Conservation (phyloP, 2,113 vertebrate genomes). For the Muntiacus reevesi region DNA sequence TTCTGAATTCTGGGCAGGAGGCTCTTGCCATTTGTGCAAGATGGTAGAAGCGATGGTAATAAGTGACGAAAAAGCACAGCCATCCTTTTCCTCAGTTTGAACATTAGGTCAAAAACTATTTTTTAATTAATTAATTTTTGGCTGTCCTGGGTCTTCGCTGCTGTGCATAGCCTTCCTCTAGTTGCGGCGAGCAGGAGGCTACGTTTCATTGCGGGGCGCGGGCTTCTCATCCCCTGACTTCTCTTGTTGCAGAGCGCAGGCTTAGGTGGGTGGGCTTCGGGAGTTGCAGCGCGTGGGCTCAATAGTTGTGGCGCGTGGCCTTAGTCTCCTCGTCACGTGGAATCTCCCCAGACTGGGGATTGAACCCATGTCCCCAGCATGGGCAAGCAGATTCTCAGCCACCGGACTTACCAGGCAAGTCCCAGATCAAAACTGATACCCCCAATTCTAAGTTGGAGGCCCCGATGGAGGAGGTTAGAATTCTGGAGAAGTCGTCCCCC, state of each 20-base stretch:
- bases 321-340: not conserved
- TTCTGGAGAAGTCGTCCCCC: not conserved
- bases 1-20: not conserved
- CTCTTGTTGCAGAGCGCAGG: not conserved
- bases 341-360: not conserved
- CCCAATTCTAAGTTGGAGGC: not conserved
- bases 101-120: not conserved
- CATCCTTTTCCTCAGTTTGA: not conserved
- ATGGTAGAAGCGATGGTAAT: not conserved
- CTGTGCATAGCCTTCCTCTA: not conserved
- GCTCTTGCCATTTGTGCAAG: not conserved
- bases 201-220: fast-evolving
- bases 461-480: not conserved
- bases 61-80: not conserved
- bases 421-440: not conserved
- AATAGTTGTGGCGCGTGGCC: not conserved
- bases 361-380: not conserved
- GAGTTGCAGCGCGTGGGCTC: not conserved
- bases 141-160: not conserved
- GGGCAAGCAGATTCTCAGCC: not conserved
- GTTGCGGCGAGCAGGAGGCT: not conserved
- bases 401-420: not conserved
- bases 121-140: not conserved
- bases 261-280: not conserved
- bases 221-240: not conserved